Conservation (phyloP, 2,113 vertebrate species). For the Sapajus apella region DNA sequence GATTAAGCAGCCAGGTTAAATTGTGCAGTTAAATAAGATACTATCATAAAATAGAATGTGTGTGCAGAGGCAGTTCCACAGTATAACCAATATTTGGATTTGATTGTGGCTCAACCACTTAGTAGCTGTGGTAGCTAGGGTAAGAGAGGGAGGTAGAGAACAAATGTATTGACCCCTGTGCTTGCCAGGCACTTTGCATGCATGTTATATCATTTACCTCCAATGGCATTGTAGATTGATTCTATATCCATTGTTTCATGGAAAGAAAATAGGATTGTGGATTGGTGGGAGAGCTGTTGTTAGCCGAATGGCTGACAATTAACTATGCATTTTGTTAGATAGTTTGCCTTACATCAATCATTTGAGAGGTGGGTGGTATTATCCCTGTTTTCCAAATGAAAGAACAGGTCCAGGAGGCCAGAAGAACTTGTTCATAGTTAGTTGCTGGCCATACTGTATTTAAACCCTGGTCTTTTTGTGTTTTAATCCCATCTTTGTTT, state of each 20-base stretch:
- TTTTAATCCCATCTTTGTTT: slow-evolving; percentile 25
- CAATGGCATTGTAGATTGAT: background rate
- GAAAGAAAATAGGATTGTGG: slow-evolving; percentile 34
- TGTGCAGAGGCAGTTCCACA: slow-evolving; percentile 15
- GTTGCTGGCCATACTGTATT: background rate
- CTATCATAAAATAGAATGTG: background rate
- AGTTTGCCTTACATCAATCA: slow-evolving; percentile 14
- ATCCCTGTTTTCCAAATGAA: slow-evolving; percentile 27
- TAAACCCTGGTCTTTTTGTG: background rate
- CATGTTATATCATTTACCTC: background rate
- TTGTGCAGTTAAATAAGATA: slow-evolving; percentile 44
- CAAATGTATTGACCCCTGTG: background rate
- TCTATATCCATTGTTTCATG: background rate
- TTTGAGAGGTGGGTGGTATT: slow-evolving; percentile 10
- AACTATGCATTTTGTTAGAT: background rate
- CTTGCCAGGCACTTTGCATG: background rate
- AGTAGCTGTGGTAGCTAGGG: background rate
- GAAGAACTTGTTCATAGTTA: slow-evolving; percentile 32
- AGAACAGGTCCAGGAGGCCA: background rate
- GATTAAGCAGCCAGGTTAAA: slow-evolving; percentile 45
- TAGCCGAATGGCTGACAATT: background rate
- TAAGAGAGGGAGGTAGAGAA: background rate
- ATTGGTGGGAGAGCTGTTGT: background rate
- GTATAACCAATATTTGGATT: background rate
- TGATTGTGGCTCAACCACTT: slow-evolving; percentile 11